Evolutionary conservation across 2,888 invertebrate species (phyloP), one percentile per base, ranked within the genome.

Genomic region (Ophion slaviceki): DNA sequence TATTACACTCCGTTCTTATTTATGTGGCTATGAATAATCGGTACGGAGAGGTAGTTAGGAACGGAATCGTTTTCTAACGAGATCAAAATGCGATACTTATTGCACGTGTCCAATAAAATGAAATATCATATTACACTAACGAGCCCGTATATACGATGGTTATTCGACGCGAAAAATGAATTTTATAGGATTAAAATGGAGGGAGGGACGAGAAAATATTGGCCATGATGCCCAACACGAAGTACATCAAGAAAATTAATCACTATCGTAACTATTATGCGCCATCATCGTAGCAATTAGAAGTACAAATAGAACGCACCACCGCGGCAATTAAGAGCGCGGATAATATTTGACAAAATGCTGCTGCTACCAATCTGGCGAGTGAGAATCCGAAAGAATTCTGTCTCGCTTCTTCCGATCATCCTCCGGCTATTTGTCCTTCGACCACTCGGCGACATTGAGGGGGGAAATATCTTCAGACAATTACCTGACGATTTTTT

Each of bases 31-130:
- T 59, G 75, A 32, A 24, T 61, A 74, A 59, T 17, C 57, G 70
- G 67, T 70, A 57, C 8, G 68, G 53, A 10, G n/a, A 24, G 45
- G 81, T 76, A 47, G 68, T 75, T 68, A 32, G 40, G 59, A 67
- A 78, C 72, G 78, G 77, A 78, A 82, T 82, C 36, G 45, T 68
- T 11, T 20, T 68, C 45, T 45, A 77, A 57, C 77, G 78, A 66
- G 78, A 24, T 61, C 59, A 20, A 53, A 70, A n/a, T n/a, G 66
- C 59, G 36, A 78, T 77, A 11, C 47, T 32, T 53, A 24, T 72
- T 67, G 47, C 66, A 36, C 17, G 61, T 20, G 11, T 68, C 32
- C 36, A 61, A 68, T 40, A 47, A 74, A 70, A 57, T 53, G 20
- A 36, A 36, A 70, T 62, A 32, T 47, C n/a, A 40, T 40, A 8